A percentile compares a stretch with the other conserved stretches of the same genome.
Conservation (phyloP, 2,888 invertebrate species). For the Autographa pulchrina region DNA sequence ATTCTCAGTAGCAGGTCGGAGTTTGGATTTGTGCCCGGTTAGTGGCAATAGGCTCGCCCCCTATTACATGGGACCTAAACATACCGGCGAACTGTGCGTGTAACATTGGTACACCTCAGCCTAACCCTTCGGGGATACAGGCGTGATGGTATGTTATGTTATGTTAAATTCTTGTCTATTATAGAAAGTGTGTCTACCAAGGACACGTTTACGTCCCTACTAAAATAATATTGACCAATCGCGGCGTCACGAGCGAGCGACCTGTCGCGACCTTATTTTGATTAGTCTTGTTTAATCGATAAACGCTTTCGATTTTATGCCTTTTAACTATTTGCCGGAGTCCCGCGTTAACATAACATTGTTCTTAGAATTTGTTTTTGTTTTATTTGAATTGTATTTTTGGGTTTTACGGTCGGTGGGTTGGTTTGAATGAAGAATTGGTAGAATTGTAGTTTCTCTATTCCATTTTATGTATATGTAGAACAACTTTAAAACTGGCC, state of each 20-base stretch:
- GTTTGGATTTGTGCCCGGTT: not conserved
- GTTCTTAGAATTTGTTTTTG: conserved; percentile 19
- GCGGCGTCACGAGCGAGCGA: conserved; percentile 46
- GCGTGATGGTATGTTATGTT: too few species aligned
- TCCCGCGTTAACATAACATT: conserved; percentile 24
- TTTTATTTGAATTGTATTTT: too few species aligned
- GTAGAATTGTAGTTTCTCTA: not conserved
- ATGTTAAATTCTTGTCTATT: not conserved
- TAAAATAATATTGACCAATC: conserved; percentile 46
- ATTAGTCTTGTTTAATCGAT: conserved; percentile 56
- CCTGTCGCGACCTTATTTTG: conserved; percentile 57
- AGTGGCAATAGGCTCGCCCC: too few species aligned
- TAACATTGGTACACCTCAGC: too few species aligned
- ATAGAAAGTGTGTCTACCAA: not conserved
- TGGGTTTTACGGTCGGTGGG: conserved; percentile 11
- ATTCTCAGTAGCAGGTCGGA: too few species aligned
- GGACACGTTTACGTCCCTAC: conserved; percentile 4
- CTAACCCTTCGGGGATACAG: too few species aligned
- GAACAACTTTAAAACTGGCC: too few species aligned
- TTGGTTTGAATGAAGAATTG: not conserved
- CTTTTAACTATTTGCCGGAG: conserved; percentile 48
- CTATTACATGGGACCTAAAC: too few species aligned
- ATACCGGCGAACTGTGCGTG: too few species aligned
- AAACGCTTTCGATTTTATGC: conserved; percentile 59
- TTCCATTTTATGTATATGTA: too few species aligned